Base-by-base conservation (phyloP, 2,888 invertebrate genomes). In the Callimorpha dominula region DNA sequence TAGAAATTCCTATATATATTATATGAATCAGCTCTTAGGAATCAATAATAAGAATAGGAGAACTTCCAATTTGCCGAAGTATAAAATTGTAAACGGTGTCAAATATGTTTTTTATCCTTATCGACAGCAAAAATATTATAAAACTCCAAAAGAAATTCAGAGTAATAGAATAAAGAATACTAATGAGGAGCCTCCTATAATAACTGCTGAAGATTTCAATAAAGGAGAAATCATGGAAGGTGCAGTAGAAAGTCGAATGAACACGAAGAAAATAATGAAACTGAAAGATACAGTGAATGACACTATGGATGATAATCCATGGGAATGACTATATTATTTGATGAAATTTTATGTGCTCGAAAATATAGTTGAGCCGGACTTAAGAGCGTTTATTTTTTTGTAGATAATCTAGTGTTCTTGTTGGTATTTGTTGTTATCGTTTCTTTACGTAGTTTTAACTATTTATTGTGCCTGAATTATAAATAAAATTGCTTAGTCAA, bases 291-390 rank as follows among this genome's bases (percentile, higher is more conserved):
- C 88, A 46, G 86, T 94, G 20, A 92, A 91, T 60, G 92, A 93
- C 50, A 92, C 92, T 0, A 72, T 95, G 3, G 95, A 95, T 3
- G 94, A 94, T 2, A 93, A 93, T 87, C 94, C 94, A 1, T 95
- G 95, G 95, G 88, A 94, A 94, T 95, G 95, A 95, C 95, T 95
- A 95, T 95, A 86, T 91, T 95, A 95, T 83, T 81, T 94, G 65
- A 88, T 94, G 90, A 94, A 95, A 79, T 91, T 95, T 11, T 94
- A 94, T 74, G 90, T 93, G 76, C 84, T 95, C 65, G 94, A 94
- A 5, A 94, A 91, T 64, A 87, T 95, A 68, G 93, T 94, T 50
- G 89, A 87, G 73, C 93, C 94, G 66, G 93, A 94, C 84, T 91
- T 95, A 85, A 91, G 84, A 87, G 89, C 94, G 15, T 94, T 87